Conservation (phyloP, 2,113 vertebrate species). For the Nothocercus julius region DNA sequence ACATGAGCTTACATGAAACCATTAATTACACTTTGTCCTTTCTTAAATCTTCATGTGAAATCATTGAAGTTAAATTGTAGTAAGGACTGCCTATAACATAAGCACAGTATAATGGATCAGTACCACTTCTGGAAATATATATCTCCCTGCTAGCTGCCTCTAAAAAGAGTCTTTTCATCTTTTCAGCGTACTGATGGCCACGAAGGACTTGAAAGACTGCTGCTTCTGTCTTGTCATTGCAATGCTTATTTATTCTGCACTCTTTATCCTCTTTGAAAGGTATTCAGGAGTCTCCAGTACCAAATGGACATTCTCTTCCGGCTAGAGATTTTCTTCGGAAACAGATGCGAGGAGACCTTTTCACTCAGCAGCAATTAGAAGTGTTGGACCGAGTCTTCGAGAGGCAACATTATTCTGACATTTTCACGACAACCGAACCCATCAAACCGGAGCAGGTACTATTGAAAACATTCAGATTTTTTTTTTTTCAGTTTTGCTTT, state of each 20-base stretch:
- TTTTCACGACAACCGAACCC: conserved; percentile 90
- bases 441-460: conserved; percentile 97
- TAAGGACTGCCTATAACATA: background rate
- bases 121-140: background rate
- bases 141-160: background rate
- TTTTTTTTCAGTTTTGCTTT: background rate
- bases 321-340: conserved; percentile 98
- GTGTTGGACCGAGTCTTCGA: conserved; percentile 98
- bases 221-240: background rate
- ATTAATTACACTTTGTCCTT: fast-evolving
- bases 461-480: background rate
- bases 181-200: background rate
- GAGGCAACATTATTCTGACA: conserved; percentile 92
- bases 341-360: conserved; percentile 98
- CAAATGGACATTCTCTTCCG: conserved; percentile 93
- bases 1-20: background rate
- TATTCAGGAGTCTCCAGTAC: conserved; percentile 93
- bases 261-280: conserved; percentile 78
- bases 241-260: conserved; percentile 18
- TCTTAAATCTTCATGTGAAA: background rate
- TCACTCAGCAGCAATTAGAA: conserved; percentile 97
- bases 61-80: background rate
- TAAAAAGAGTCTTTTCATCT: background rate
- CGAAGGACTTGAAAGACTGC: background rate
- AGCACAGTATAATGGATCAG: background rate